Conservation (phyloP, 2,797 vertebrate genomes). For the Nothura maculosa region DNA sequence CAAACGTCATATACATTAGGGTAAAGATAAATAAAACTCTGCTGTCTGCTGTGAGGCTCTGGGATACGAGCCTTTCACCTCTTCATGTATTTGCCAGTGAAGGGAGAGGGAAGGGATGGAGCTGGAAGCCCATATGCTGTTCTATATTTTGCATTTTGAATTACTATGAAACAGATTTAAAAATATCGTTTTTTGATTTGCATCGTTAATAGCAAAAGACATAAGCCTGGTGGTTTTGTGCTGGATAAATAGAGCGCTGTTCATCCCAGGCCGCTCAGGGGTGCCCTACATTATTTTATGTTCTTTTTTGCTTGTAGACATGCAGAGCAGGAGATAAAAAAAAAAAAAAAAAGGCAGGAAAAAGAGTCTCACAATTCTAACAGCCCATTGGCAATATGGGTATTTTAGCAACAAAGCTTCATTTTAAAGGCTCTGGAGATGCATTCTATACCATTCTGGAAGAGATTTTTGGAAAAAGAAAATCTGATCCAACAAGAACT, state of each 20-base stretch:
- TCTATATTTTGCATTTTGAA: neutral
- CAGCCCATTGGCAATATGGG: neutral
- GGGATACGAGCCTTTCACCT: accelerated
- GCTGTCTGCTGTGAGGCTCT: neutral
- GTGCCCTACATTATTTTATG: neutral
- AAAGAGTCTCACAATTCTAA: neutral
- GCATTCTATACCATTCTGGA: neutral
- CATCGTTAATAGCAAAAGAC: neutral
- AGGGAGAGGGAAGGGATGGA: neutral
- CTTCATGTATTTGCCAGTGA: neutral
- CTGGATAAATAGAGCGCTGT: neutral
- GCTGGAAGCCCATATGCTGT: neutral
- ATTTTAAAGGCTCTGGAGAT: neutral
- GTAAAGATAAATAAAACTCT: neutral
- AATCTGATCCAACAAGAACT: neutral
- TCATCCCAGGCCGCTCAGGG: neutral
- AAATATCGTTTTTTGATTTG: neutral
- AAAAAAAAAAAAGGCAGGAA: neutral
- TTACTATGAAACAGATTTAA: neutral
- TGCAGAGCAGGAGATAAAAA: neutral
- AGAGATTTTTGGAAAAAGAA: neutral
- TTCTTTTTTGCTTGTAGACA: neutral
- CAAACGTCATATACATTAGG: neutral
- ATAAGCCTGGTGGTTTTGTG: neutral
- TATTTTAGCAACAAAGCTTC: neutral